Evolutionary conservation across 1,140 invertebrate genomes (phyloP), one percentile per base, ranked within the genome.

Genomic region (Pachypsylla venusta): DNA sequence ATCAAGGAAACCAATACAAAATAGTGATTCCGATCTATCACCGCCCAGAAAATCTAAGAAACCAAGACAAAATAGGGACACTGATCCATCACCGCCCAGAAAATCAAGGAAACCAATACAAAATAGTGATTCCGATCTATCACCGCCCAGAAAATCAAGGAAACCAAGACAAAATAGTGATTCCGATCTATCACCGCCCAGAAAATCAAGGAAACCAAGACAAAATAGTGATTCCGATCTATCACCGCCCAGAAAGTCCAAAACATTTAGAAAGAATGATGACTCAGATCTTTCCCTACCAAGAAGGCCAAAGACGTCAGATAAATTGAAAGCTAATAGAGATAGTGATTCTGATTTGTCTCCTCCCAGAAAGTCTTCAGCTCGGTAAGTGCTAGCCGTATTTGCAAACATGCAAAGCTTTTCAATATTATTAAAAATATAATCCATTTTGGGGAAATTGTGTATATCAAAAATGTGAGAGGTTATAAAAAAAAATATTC

Each of bases 121-220:
- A 22, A 53, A 53, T n/a, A 26, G 24, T 60, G 67, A 71, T 66
- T 65, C 66, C 56, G 70, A 70, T 61, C 40, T 64, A 42, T 70
- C 71, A 56, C 68, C 69, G 20, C 65, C 63, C 16, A 68, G 69
- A 56, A 68, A 59, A 14, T 54, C 53, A 58, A 62, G 61, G 61
- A 19, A 56, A 25, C 61, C 62, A 22, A 64, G 60, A 22, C 26
- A 24, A 26, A n/a, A 56, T 16, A 60, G 53, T 59, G 65, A 64
- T 66, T 65, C 67, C 28, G 70, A 71, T 64, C 57, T 59, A 30
- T 72, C 69, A 53, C 69, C 71, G 54, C 66, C 67, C 25, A 68
- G 70, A 65, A 69, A 65, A 69, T 63, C 53, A 27, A 40, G 40
- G 1, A 61, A 24, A 26, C 16, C 19, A 25, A 54, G 12, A 20